These are phyloP conservation scores for Erebia aethiops DNA, from an alignment of 2,888 invertebrate genomes.

Conservation along the genomic window DNA sequence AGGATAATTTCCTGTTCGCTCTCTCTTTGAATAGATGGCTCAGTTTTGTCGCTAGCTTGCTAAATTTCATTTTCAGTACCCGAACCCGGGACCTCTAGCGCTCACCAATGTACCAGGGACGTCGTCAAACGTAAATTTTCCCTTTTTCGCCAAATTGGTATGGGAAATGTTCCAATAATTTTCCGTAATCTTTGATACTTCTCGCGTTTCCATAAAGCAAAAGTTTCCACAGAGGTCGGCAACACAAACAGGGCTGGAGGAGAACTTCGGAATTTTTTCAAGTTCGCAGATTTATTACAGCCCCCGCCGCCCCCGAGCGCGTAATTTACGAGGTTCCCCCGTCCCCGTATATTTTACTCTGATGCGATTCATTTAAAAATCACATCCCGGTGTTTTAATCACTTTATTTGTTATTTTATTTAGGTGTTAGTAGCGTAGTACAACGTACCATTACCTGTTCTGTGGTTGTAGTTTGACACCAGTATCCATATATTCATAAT, in stretches of 20 bases:
- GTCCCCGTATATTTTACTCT: not conserved
- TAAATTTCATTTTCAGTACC: too few relatives aligned
- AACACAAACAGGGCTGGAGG: not conserved
- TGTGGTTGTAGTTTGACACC: too few relatives aligned
- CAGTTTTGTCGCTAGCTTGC: too few relatives aligned
- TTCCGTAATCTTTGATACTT: not conserved
- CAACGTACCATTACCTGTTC: too few relatives aligned
- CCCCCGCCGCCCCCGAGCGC: not conserved
- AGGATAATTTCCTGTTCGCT: conserved; percentile 12
- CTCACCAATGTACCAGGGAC: too few relatives aligned
- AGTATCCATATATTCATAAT: too few relatives aligned
- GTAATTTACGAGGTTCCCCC: conserved; percentile 9
- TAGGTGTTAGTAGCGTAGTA: too few relatives aligned
- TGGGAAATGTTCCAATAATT: not conserved
- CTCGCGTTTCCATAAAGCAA: not conserved
- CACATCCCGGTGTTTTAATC: conserved; percentile 1
- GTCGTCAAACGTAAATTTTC: too few relatives aligned
- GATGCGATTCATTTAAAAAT: conserved; percentile 3
- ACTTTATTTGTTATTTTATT: too few relatives aligned
- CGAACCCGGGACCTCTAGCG: too few relatives aligned
- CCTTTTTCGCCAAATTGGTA: too few relatives aligned
- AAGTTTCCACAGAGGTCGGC: not conserved
- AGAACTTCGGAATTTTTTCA: conserved; percentile 6
- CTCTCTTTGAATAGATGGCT: not conserved
- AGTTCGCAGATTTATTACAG: conserved; percentile 6